Percentiles rank a stretch among this genome's conserved stretches.
These are phyloP conservation scores for Cyrtorhinus lividipennis DNA, from an alignment of 1,140 invertebrate species.

Conservation along the genomic window DNA sequence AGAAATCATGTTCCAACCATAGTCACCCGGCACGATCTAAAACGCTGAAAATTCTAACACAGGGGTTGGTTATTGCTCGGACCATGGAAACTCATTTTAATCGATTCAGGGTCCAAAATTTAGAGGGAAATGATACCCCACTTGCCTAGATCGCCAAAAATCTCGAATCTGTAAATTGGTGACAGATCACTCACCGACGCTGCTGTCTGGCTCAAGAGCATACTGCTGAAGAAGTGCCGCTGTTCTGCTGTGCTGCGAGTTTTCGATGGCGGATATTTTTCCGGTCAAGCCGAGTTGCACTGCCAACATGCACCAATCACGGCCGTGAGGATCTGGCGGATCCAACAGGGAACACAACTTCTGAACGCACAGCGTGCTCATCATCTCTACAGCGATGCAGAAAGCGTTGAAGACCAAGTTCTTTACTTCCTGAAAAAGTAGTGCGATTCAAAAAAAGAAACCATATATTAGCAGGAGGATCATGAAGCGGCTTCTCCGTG, in stretches of 20 bases:
- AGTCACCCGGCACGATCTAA: no score
- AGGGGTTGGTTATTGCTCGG: no score
- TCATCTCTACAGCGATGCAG: conserved; percentile 26
- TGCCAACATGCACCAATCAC: conserved; percentile 70
- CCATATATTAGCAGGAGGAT: no score
- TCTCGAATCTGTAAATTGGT: no score
- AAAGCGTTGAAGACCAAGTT: conserved; percentile 28
- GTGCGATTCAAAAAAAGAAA: no score
- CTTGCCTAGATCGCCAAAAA: no score
- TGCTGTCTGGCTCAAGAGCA: conserved; percentile 11
- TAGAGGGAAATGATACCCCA: no score
- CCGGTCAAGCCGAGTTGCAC: conserved; percentile 43
- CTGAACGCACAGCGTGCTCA: conserved; percentile 36
- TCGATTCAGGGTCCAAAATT: no score
- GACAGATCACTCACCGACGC: conserved; percentile 19
- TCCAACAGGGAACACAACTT: conserved; percentile 50
- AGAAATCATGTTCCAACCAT: no score
- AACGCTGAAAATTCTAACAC: no score
- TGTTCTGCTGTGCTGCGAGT: conserved; percentile 21
- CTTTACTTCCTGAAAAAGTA: conserved; percentile 8
- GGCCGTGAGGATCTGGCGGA: conserved; percentile 58
- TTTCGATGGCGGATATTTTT: conserved; percentile 22
- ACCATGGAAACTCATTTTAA: no score
- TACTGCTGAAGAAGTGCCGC: conserved; percentile 20
- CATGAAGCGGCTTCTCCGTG: no score